Conservation (phyloP, 2,888 invertebrate species). For the Euphydryas editha region DNA sequence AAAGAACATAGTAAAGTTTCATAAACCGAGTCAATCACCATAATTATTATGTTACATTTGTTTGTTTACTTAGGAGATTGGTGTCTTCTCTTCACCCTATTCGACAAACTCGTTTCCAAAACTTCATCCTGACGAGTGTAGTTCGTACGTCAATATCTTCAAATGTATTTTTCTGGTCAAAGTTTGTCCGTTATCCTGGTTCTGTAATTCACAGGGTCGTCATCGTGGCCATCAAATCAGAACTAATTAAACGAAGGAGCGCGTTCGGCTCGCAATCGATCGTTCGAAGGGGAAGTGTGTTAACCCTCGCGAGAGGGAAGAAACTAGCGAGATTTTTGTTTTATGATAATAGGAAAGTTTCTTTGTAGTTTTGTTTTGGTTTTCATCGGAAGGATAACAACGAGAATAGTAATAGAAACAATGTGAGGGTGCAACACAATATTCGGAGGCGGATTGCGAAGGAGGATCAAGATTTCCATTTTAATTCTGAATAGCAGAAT, state of each 20-base stretch:
- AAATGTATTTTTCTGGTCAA: background rate
- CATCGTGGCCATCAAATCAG: constrained; percentile 40
- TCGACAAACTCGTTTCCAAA: background rate
- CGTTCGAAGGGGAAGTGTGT: constrained; percentile 23
- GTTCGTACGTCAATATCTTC: background rate
- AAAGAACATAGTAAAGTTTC: background rate
- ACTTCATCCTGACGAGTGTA: background rate
- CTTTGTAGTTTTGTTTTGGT: constrained; percentile 12
- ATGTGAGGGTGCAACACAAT: background rate
- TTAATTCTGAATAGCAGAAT: background rate
- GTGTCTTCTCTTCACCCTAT: background rate
- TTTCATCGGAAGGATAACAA: constrained; percentile 3
- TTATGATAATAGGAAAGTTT: constrained; percentile 35
- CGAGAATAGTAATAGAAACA: background rate
- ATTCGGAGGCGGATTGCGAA: background rate
- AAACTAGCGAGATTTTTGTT: constrained; percentile 32
- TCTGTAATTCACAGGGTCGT: background rate
- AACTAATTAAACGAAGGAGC: constrained; percentile 39
- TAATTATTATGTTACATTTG: background rate
- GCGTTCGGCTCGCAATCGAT: constrained; percentile 10
- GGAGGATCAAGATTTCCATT: background rate
- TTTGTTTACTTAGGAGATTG: constrained; percentile 2
- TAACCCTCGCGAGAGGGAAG: constrained; percentile 22
- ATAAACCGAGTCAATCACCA: background rate
- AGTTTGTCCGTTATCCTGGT: background rate